Conservation (phyloP, 1,140 invertebrate genomes). For the Mesaphorura yosii region DNA sequence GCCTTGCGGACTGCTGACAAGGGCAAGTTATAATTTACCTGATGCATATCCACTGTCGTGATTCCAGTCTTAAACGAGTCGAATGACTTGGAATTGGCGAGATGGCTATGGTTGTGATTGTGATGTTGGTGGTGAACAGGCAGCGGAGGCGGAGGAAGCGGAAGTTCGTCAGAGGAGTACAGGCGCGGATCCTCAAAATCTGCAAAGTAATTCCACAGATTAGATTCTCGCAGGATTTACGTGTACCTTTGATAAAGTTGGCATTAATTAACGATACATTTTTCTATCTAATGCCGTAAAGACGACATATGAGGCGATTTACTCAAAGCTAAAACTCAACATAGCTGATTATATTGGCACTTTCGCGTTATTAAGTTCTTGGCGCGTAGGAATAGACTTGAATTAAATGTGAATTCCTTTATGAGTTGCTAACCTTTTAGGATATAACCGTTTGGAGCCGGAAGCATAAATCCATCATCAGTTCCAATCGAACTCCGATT, state of each 20-base stretch:
- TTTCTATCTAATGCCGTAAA: not conserved
- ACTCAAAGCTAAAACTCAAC: not conserved
- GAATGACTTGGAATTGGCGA: slow-evolving; percentile 16
- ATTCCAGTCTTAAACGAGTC: slow-evolving; percentile 17
- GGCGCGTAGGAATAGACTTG: too few species aligned
- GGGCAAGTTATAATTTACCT: too few species aligned
- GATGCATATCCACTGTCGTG: slow-evolving; percentile 21
- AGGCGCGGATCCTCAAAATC: slow-evolving; percentile 26
- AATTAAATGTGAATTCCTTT: too few species aligned
- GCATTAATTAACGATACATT: too few species aligned
- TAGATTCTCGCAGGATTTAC: too few species aligned
- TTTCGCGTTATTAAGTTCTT: too few species aligned
- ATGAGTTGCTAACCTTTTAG: slow-evolving; percentile 18
- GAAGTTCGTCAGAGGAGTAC: too few species aligned
- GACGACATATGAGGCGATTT: too few species aligned
- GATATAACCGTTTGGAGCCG: slow-evolving; percentile 13
- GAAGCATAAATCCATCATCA: slow-evolving; percentile 22
- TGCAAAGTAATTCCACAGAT: slow-evolving; percentile 11
- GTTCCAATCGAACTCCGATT: slow-evolving; percentile 26
- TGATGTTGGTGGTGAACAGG: not conserved
- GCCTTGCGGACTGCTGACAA: too few species aligned
- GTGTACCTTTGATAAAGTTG: too few species aligned
- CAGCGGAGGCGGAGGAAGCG: too few species aligned
- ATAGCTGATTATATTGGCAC: too few species aligned
- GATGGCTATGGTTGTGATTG: not conserved